These are phyloP conservation scores for Oikopleura vanhoeffeni DNA, from an alignment of 23 tunicate genomes.

Conservation along the genomic window DNA sequence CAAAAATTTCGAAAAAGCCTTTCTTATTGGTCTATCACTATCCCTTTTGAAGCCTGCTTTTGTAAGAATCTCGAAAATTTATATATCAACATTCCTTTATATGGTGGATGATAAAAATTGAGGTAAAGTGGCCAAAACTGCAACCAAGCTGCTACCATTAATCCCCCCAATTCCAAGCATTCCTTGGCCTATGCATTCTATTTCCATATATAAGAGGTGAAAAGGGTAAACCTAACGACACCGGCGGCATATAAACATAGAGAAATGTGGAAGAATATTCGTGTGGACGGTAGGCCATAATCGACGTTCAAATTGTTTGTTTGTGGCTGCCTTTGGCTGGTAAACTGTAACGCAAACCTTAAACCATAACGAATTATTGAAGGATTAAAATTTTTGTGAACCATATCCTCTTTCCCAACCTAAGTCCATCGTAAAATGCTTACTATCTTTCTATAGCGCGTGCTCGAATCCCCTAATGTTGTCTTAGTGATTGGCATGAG, in stretches of 20 bases:
- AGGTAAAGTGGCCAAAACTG: background rate
- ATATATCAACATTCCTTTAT: too few relatives aligned
- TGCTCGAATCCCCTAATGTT: too few relatives aligned
- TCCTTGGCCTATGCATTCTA: background rate
- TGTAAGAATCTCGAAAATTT: too few relatives aligned
- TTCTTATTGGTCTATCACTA: too few relatives aligned
- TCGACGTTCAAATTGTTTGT: constrained; percentile 21
- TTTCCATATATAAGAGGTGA: background rate
- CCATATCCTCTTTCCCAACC: too few relatives aligned
- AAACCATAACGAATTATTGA: too few relatives aligned
- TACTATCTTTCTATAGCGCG: too few relatives aligned
- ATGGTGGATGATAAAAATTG: background rate
- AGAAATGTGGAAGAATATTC: constrained; percentile 15
- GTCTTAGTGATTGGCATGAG: too few relatives aligned
- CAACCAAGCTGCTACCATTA: background rate
- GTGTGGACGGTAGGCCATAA: constrained; percentile 20
- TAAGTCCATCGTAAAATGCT: too few relatives aligned
- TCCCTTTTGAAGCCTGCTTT: too few relatives aligned
- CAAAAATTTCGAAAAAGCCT: too few relatives aligned
- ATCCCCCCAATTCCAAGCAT: background rate
- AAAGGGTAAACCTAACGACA: background rate
- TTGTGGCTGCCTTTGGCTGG: constrained; percentile 18
- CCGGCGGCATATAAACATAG: background rate
- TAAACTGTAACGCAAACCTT: background rate
- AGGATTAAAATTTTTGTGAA: too few relatives aligned